A percentile compares a stretch with the other conserved stretches of the same genome.
Evolutionary conservation across 2,113 vertebrate genomes (phyloP).

Genomic region (Martes martes): DNA sequence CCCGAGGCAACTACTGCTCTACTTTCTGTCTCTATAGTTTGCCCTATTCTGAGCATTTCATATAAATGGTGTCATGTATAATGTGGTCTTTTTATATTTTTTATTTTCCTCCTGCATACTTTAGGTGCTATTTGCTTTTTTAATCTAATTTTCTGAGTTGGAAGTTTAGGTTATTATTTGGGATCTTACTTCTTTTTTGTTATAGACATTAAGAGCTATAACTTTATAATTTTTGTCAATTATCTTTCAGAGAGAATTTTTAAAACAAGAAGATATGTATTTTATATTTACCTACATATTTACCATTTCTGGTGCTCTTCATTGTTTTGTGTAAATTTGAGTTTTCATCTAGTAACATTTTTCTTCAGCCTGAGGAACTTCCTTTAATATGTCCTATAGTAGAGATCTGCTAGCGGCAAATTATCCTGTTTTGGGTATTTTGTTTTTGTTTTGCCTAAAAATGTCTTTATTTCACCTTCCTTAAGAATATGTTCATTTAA

Average conservation of each 20-base stretch:
- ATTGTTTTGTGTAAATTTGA: background rate
- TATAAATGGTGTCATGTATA: background rate
- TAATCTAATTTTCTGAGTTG: background rate
- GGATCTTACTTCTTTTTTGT: background rate
- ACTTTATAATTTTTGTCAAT: background rate
- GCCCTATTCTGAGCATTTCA: background rate
- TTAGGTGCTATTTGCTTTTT: background rate
- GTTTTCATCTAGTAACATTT: background rate
- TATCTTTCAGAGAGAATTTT: background rate
- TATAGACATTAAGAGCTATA: background rate
- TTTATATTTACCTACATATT: background rate
- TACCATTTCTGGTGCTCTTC: background rate
- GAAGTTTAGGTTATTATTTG: background rate
- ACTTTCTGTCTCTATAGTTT: background rate
- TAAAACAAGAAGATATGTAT: background rate
- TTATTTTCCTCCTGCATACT: background rate
- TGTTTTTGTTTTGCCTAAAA: background rate
- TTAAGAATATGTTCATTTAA: background rate
- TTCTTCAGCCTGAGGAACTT: background rate
- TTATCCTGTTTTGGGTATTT: background rate
- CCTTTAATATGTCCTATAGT: background rate
- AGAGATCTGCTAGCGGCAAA: background rate
- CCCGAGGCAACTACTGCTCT: background rate
- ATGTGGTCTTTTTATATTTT: background rate
- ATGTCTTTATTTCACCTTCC: background rate